Base-by-base conservation (phyloP, 2,113 vertebrate genomes). In the Heterochromis multidens region DNA sequence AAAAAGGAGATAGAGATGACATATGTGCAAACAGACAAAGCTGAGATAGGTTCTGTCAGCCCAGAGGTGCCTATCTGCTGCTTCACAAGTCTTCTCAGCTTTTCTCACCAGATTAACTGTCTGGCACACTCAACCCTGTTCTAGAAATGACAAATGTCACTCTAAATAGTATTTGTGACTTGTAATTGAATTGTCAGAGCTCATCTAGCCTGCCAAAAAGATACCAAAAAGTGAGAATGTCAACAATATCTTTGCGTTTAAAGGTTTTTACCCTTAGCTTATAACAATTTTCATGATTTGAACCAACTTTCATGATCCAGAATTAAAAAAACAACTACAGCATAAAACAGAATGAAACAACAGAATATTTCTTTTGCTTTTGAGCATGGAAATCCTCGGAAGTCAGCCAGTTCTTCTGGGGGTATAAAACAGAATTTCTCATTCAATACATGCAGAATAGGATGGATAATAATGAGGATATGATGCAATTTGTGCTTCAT, bases 121-220 rank as follows among this genome's bases (percentile, higher is more conserved):
- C 86, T 87, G 87, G 49, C 84, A 85, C 11, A 37, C 81, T 86
- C 61, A 82, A 63, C 76, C 80, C 80, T 14, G 57, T 79, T 86
- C 87, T 72, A 79, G 62, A 87, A 91, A 83, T 84, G 88, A 91
- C 87, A 93, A 89, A 84, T 81, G 91, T 88, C 85, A 87, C 82
- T 83, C 81, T 49, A 8, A 86, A 81, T 88, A 60, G 61, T 52
- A 76, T 83, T 85, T 65, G 23, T 72, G 77, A 70, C 67, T 61
- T 13, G 14, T 58, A 89, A 91, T 78, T 83, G 84, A 92, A 88
- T 60, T 58, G 46, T 63, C 78, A 61, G 58, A 62, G 33, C 52
- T 85, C 54, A 67, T 87, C 83, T 31, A 33, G 62, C 49, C 52
- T 57, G 60, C 35, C 7, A 56, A 89, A 84, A 29, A 63, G 43